These are phyloP conservation scores for Hippolais icterina DNA, from an alignment of 2,113 vertebrate genomes.

Conservation along the genomic window DNA sequence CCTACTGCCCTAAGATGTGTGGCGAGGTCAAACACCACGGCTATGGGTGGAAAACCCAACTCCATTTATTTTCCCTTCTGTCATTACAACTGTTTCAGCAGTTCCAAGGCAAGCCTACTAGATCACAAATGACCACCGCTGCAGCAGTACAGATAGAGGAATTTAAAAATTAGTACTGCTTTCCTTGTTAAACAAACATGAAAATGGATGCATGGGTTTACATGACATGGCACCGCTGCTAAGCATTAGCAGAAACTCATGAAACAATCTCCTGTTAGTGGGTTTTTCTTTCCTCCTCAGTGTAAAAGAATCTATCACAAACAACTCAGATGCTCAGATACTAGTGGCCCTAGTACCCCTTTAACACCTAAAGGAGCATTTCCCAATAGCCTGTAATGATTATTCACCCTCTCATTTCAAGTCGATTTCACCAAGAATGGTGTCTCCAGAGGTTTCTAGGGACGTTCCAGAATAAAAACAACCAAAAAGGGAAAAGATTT, in stretches of 20 bases:
- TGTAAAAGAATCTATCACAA: background rate
- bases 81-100: background rate
- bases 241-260: background rate
- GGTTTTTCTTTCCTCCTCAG: background rate
- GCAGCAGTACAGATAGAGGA: background rate
- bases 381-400: background rate
- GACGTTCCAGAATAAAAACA: background rate
- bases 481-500: background rate
- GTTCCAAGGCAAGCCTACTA: background rate
- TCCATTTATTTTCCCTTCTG: background rate
- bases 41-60: background rate
- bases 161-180: background rate
- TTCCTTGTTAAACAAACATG: background rate
- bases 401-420: background rate
- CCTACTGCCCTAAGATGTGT: background rate
- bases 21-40: background rate
- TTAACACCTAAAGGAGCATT: background rate
- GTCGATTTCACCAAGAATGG: accelerated
- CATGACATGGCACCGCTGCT: accelerated
- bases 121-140: background rate
- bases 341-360: background rate
- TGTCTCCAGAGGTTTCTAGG: background rate
- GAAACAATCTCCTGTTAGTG: background rate
- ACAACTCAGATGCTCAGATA: background rate
- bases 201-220: background rate